Evolutionary conservation across 1,140 invertebrate genomes (phyloP), one percentile per base, ranked within the genome.

Genomic region (Tetranychus urticae): DNA sequence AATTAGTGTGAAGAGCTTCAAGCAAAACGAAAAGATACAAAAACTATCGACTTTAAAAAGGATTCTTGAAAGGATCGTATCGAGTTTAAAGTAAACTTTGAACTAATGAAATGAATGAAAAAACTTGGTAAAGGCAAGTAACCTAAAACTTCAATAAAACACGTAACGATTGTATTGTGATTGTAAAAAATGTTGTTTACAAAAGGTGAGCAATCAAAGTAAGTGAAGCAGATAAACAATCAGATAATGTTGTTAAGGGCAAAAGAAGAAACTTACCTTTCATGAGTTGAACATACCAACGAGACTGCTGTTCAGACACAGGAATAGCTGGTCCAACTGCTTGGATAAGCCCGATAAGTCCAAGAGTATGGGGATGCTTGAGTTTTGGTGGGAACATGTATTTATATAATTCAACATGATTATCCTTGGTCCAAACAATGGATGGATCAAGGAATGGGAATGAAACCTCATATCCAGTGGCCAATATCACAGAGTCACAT

Each of bases 311-410:
- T 67, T 78, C 77, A 12, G 74, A 70, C 37, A 77, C 72, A 7
- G 77, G 75, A 64, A 75, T 71, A 33, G 78, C 68, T 47, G 74
- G 68, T 47, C 77, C 76, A 23, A 77, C 64, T 42, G 76, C 74
- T 66, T 78, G 77, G 52, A 77, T 67, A 36, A 75, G 70, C 0
- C 77, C 77, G 58, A 78, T 76, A 1, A 78, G 66, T 33, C 74
- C 71, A 45, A 78, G 54, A 1, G 71, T 72, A 0, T 60, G 34
- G 60, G 64, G n/a, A 52, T 70, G 69, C n/a, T 52, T 59, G n/a
- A 67, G 58, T 10, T 66, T 61, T 2, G 74, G 73, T 33, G 73
- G 73, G 47, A 76, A 77, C 47, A 76, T 69, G 62, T 71, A 73
- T 60, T 77, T 67, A 67, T 71, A 78, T 1, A 79, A 67, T 3